These are phyloP conservation scores for Percopsis transmontana DNA, from an alignment of 2,113 vertebrate genomes.

Conservation along the genomic window DNA sequence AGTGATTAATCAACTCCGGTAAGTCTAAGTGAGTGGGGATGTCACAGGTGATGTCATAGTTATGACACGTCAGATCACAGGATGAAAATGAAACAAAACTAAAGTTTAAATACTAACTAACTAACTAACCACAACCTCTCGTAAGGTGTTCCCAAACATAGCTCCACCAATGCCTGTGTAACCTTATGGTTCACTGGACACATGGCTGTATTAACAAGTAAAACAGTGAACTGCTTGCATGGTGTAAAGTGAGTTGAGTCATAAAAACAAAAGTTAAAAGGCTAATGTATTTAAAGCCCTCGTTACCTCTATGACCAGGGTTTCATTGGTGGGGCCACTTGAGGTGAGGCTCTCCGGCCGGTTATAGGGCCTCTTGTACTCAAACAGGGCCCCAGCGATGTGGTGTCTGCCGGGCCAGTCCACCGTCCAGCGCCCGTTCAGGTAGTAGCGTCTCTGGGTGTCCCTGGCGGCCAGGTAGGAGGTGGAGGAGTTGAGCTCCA, in stretches of 20 bases:
- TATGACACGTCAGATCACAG: no score
- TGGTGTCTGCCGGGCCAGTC: constrained; percentile 86
- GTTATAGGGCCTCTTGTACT: constrained; percentile 84
- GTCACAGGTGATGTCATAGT: no score
- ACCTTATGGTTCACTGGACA: no score
- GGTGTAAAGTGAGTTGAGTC: no score
- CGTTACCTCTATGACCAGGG: constrained; percentile 83
- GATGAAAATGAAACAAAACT: no score
- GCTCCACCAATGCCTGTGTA: no score
- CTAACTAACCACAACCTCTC: no score
- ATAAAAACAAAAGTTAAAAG: no score
- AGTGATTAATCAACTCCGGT: background rate
- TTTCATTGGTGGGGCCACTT: constrained; percentile 86
- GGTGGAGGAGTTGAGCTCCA: constrained; percentile 82
- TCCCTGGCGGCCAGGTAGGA: constrained; percentile 86
- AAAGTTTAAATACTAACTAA: no score
- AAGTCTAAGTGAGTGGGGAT: background rate
- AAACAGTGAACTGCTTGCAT: no score
- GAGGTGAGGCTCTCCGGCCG: constrained; percentile 83
- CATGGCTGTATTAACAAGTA: no score
- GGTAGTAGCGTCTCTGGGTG: constrained; percentile 77
- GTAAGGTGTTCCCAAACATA: no score
- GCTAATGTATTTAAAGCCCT: background rate
- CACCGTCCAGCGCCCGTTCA: constrained; percentile 87
- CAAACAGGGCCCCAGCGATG: constrained; percentile 83